Evolutionary conservation across 2,888 invertebrate species (phyloP).

Genomic region (Myopa testacea): DNA sequence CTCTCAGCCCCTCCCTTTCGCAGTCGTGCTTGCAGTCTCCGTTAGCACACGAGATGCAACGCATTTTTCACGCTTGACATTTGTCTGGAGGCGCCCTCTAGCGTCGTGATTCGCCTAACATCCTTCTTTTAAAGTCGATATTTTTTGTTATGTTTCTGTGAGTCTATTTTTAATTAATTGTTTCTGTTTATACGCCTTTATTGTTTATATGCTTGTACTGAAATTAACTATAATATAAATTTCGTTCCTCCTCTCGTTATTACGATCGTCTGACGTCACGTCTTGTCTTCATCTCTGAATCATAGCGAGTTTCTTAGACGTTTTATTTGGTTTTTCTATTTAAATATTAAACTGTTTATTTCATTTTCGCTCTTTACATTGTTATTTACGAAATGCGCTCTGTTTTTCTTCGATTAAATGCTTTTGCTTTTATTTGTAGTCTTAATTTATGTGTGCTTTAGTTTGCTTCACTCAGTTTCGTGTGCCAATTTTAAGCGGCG

Average conservation of each 20-base stretch:
- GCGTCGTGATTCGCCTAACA: conserved; percentile 48
- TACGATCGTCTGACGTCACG: conserved; percentile 15
- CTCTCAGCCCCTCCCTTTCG: background rate
- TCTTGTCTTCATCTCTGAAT: conserved; percentile 10
- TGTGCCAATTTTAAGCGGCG: conserved; percentile 19
- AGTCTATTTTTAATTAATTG: conserved; percentile 11
- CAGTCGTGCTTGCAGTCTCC: background rate
- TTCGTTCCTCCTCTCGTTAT: background rate
- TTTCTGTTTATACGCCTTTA: background rate
- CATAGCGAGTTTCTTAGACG: conserved; percentile 9
- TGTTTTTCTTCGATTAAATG: background rate
- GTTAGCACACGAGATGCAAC: conserved; percentile 54
- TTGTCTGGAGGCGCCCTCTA: conserved; percentile 65
- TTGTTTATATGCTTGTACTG: background rate
- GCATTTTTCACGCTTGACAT: conserved; percentile 68
- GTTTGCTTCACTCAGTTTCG: background rate
- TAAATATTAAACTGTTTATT: conserved; percentile 27
- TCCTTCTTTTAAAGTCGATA: background rate
- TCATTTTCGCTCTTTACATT: background rate
- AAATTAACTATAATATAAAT: background rate
- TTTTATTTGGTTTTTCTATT: conserved; percentile 15
- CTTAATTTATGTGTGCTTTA: background rate
- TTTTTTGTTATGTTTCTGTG: background rate
- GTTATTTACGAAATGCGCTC: conserved; percentile 9
- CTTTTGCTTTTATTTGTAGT: background rate